Evolutionary conservation across 2,113 vertebrate species (phyloP).

Genomic region (Phycodurus eques): DNA sequence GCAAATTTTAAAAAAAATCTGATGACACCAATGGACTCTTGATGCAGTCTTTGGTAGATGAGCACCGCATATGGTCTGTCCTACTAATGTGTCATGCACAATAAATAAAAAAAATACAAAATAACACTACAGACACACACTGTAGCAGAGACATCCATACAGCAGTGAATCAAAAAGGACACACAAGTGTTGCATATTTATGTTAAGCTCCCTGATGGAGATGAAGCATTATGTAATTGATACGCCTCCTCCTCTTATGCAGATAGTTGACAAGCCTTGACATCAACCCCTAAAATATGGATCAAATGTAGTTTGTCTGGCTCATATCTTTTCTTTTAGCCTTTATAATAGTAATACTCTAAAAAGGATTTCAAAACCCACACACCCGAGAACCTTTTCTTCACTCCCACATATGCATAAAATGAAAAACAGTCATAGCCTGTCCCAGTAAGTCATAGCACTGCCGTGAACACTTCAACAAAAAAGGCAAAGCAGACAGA

Average conservation of each 20-base stretch:
- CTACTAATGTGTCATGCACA: neutral
- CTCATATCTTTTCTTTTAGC: constrained; percentile 21
- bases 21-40: neutral
- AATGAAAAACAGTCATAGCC: constrained; percentile 8
- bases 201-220: constrained; percentile 26
- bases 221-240: constrained; percentile 64
- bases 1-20: neutral
- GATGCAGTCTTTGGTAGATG: neutral
- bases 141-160: neutral
- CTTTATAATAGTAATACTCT: constrained; percentile 27
- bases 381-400: constrained; percentile 44
- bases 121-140: neutral
- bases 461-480: constrained; percentile 37
- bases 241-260: constrained; percentile 63
- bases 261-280: constrained; percentile 56
- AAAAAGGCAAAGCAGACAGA: constrained; percentile 35
- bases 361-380: constrained; percentile 28
- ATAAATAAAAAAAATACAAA: neutral
- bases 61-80: neutral
- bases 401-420: constrained; percentile 26
- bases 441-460: constrained; percentile 27
- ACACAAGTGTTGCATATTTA: constrained; percentile 38
- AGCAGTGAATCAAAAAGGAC: constrained; percentile 31
- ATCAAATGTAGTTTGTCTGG: neutral
- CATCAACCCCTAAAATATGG: constrained; percentile 8